Percentiles rank a stretch among this genome's conserved stretches.
Conservation (phyloP, 2,888 invertebrate genomes). For the Nymphalis polychloros region DNA sequence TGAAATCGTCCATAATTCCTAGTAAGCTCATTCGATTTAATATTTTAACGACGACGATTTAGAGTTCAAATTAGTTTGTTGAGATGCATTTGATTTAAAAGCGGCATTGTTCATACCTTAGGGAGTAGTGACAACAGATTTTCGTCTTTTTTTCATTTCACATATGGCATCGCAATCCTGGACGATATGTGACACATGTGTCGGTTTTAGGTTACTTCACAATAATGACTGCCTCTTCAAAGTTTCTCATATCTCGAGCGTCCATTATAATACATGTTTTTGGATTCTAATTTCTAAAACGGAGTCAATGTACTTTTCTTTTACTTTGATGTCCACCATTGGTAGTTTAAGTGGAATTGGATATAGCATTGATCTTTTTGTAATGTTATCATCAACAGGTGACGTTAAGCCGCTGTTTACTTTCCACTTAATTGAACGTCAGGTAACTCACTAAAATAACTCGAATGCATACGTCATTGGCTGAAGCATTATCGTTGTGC, state of each 20-base stretch:
- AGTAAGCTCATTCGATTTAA: slow-evolving; percentile 45
- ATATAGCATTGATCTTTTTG: slow-evolving; percentile 50
- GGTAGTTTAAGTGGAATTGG: slow-evolving; percentile 58
- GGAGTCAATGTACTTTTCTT: slow-evolving; percentile 60
- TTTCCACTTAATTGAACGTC: slow-evolving; percentile 45
- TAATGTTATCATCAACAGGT: slow-evolving; percentile 58
- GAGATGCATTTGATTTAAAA: slow-evolving; percentile 50
- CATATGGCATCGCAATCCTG: slow-evolving; percentile 81
- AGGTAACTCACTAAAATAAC: slow-evolving; percentile 43
- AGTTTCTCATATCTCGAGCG: slow-evolving; percentile 68
- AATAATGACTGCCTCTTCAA: slow-evolving; percentile 77
- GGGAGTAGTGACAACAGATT: slow-evolving; percentile 80
- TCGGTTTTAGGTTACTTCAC: slow-evolving; percentile 76
- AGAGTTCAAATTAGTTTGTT: slow-evolving; percentile 55
- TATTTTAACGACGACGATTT: slow-evolving; percentile 46
- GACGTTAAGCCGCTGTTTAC: slow-evolving; percentile 51
- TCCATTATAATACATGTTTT: slow-evolving; percentile 66
- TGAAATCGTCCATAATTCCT: slow-evolving; percentile 67
- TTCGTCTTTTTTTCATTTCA: slow-evolving; percentile 75
- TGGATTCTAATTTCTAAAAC: slow-evolving; percentile 57
- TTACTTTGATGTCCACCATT: slow-evolving; percentile 70
- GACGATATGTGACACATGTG: slow-evolving; percentile 81
- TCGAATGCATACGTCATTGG: slow-evolving; percentile 30
- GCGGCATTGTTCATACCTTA: slow-evolving; percentile 77
- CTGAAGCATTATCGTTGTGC: slow-evolving; percentile 39